A percentile compares a stretch with the other conserved stretches of the same genome.
Evolutionary conservation across 92 coral and sea anemone genomes (phyloP).

Genomic region (Porites cylindrica): DNA sequence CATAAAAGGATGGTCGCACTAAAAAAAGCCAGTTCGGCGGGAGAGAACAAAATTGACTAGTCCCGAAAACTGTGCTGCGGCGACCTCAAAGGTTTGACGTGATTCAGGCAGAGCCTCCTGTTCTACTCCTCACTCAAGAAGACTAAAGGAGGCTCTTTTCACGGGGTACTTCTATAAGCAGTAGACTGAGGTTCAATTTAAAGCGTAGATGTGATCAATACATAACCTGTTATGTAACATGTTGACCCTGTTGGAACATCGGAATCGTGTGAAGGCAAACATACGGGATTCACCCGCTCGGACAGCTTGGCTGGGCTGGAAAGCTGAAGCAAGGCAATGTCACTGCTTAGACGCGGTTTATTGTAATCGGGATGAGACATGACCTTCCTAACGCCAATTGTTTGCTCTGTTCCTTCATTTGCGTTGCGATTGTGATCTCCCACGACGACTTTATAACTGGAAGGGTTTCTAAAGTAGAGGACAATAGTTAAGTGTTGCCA

Average conservation of each 20-base stretch:
- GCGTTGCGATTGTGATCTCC: slow-evolving; percentile 45
- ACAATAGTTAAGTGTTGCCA: too few relatives aligned
- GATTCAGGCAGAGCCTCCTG: too few relatives aligned
- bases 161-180: neutral
- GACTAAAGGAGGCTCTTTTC: too few relatives aligned
- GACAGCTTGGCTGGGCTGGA: neutral
- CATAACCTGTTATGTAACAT: slow-evolving; percentile 53
- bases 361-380: slow-evolving; percentile 36
- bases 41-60: too few relatives aligned
- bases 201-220: too few relatives aligned
- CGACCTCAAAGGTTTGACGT: too few relatives aligned
- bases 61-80: too few relatives aligned
- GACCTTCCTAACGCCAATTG: neutral
- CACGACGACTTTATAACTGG: slow-evolving; percentile 25
- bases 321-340: slow-evolving; percentile 48
- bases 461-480: slow-evolving; percentile 2
- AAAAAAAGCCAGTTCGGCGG: too few relatives aligned
- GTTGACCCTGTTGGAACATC: slow-evolving; percentile 49
- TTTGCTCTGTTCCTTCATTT: slow-evolving; percentile 43
- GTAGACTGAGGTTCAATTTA: too few relatives aligned
- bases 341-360: slow-evolving; percentile 33
- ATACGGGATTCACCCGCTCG: slow-evolving; percentile 49
- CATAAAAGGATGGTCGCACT: too few relatives aligned
- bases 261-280: slow-evolving; percentile 41
- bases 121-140: too few relatives aligned